Evolutionary conservation across 2,797 vertebrate species (phyloP).

Genomic region (Sebastes vulpes): DNA sequence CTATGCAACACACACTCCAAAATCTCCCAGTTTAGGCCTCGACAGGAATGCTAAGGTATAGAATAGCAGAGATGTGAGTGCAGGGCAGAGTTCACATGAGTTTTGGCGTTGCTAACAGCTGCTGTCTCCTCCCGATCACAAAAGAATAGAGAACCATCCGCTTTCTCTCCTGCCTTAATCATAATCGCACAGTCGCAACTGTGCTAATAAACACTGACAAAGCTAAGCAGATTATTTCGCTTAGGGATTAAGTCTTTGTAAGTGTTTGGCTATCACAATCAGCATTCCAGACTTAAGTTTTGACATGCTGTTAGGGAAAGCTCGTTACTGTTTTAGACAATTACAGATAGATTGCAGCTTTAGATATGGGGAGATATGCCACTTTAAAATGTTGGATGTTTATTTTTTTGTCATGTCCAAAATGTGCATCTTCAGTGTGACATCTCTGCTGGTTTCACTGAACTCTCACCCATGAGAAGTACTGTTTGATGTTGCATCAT

Average conservation of each 20-base stretch:
- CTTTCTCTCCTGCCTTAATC: constrained; percentile 10
- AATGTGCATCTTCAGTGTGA: neutral
- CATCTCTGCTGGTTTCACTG: neutral
- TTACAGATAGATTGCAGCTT: neutral
- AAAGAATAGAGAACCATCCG: neutral
- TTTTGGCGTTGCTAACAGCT: constrained; percentile 16
- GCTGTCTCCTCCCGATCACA: neutral
- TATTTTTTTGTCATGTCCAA: neutral
- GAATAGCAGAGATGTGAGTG: constrained; percentile 17
- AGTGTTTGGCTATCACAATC: constrained; percentile 15
- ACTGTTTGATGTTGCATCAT: neutral
- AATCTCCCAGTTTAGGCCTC: constrained; percentile 19
- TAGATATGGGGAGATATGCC: neutral
- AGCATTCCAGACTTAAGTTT: constrained; percentile 15
- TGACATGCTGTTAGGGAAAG: neutral
- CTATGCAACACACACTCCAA: constrained; percentile 16
- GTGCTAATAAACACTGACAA: constrained; percentile 20
- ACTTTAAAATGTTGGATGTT: neutral
- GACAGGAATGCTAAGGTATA: constrained; percentile 27
- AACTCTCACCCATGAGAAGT: neutral
- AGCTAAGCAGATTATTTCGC: constrained; percentile 27
- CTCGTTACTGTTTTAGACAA: neutral
- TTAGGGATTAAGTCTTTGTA: constrained; percentile 22
- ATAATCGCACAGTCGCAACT: constrained; percentile 1
- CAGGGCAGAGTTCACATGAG: constrained; percentile 1